These are phyloP conservation scores for Oryzias celebensis DNA, from an alignment of 2,113 vertebrate genomes.

Conservation along the genomic window DNA sequence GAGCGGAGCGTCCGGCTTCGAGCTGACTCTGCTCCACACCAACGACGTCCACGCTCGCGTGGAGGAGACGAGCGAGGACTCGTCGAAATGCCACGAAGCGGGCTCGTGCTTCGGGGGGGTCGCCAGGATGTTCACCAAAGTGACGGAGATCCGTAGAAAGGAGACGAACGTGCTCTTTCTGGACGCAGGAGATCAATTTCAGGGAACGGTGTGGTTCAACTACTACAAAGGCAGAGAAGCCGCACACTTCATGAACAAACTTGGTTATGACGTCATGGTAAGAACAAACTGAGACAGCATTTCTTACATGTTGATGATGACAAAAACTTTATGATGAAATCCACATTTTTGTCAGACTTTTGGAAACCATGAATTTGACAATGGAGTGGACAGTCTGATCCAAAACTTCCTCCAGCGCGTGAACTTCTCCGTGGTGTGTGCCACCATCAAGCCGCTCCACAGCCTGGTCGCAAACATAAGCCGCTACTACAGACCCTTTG, in stretches of 20 bases:
- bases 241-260: conserved; percentile 85
- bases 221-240: conserved; percentile 86
- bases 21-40: conserved; percentile 86
- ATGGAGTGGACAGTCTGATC: conserved; percentile 83
- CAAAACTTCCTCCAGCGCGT: conserved; percentile 82
- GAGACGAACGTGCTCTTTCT: conserved; percentile 83
- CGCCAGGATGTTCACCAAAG: conserved; percentile 77
- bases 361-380: conserved; percentile 95
- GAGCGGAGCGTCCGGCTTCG: conserved; percentile 51
- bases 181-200: conserved; percentile 91
- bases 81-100: conserved; percentile 66
- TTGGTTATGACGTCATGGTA: conserved; percentile 90
- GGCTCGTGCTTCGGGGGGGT: conserved; percentile 82
- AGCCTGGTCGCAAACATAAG: conserved; percentile 71
- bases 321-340: background rate
- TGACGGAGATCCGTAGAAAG: conserved; percentile 69
- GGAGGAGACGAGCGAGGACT: conserved; percentile 82
- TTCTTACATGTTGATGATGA: background rate
- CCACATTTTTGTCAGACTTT: conserved; percentile 77
- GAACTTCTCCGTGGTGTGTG: conserved; percentile 83
- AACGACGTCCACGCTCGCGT: conserved; percentile 88
- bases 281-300: conserved; percentile 10
- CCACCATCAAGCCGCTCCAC: conserved; percentile 81
- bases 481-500: conserved; percentile 76
- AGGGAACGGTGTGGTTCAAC: conserved; percentile 92